Conservation (phyloP, 2,797 vertebrate species). For the Trematomus bernacchii region DNA sequence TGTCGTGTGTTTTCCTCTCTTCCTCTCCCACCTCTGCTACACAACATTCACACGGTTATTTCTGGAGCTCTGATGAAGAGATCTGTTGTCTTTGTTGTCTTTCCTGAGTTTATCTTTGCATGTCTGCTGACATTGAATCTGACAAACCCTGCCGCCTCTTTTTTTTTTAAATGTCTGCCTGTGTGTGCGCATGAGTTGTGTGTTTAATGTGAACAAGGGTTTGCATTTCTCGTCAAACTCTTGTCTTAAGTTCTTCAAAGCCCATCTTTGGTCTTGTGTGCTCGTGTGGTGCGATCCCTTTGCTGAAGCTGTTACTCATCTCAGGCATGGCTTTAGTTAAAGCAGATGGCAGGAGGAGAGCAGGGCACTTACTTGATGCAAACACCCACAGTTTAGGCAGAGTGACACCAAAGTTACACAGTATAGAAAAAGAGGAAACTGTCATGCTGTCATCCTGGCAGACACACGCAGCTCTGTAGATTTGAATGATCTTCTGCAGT, state of each 20-base stretch:
- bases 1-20: constrained; percentile 18
- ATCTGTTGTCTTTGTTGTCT: constrained; percentile 30
- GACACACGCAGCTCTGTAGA: constrained; percentile 7
- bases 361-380: background rate
- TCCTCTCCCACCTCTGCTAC: constrained; percentile 8
- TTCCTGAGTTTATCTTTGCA: constrained; percentile 33
- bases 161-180: constrained; percentile 1
- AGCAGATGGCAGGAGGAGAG: constrained; percentile 5
- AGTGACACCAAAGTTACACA: background rate
- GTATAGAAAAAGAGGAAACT: background rate
- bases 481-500: constrained; percentile 34
- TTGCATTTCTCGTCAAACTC: background rate
- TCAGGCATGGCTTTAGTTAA: constrained; percentile 33
- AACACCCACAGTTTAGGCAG: background rate
- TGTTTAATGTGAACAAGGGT: constrained; percentile 6
- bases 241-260: constrained; percentile 17
- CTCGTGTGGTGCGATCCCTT: background rate
- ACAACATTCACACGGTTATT: constrained; percentile 43
- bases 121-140: constrained; percentile 22
- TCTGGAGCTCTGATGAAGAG: constrained; percentile 35
- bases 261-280: constrained; percentile 26
- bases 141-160: constrained; percentile 8
- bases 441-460: background rate
- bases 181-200: background rate
- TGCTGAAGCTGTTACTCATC: constrained; percentile 44